Evolutionary conservation across 2,888 invertebrate genomes (phyloP), one percentile per base, ranked within the genome.

Genomic region (Apodemia duryi): DNA sequence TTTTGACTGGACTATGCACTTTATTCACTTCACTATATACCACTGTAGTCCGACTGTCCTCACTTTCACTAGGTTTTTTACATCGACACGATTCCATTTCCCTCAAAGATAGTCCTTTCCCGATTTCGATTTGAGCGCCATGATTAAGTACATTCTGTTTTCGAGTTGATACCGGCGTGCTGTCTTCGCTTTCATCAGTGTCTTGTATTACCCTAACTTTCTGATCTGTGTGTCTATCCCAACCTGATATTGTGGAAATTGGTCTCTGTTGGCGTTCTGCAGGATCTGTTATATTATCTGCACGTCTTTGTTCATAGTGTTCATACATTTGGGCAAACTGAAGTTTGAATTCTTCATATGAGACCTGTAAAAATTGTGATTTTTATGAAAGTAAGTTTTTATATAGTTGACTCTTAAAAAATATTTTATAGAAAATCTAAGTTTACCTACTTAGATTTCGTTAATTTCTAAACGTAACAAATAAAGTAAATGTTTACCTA

Each of bases 321-420:
- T 98, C 98, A 82, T 98, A 98, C 97, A 98, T 98, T 91, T 98
- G 98, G 46, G 98, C 97, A 88, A 99, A 98, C 85, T 99, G 98
- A 6, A 98, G 94, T 80, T 98, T 98, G 87, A 99, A 99, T 85
- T 99, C 99, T 91, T 99, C 99, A 84, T 98, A 98, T 0, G 99
- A 98, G 9, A 99, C 97, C 97, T 97, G 79, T 7, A 84, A 51
- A 21, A 6, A 51, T 6, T 51, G 49, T 21, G 13, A 13, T 5
- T 51, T 21, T 51, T 21, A 21, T 21, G 21, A 13, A 13, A 13
- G 13, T 13, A 46, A 46, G 13, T 11, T 46, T 46, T 46, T 13
- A 13, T 0, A 4, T 5, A 6, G 9, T 1, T 9, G 9, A 38
- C 2, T 9, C 9, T 38, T 21, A 21, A 38, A 38, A 9, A 35